Evolutionary conservation across 2,113 vertebrate species (phyloP).

Genomic region (Xyliphius kryptos): DNA sequence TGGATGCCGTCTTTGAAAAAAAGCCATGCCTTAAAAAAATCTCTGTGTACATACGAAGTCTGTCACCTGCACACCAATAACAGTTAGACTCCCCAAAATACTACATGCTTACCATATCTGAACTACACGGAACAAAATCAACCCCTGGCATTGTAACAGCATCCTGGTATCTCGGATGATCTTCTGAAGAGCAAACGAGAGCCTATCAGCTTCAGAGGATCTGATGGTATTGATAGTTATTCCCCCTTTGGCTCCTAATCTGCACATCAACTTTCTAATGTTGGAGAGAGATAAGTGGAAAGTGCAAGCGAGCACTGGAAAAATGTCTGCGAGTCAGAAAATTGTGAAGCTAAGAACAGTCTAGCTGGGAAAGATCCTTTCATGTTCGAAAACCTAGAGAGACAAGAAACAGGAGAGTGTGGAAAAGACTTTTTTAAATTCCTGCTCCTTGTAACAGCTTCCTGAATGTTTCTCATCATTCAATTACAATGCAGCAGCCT

Average conservation of each 20-base stretch:
- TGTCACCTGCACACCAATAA: neutral
- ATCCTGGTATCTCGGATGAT: constrained; percentile 48
- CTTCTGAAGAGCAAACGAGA: constrained; percentile 57
- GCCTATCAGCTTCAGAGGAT: constrained; percentile 48
- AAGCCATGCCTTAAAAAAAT: too few species aligned
- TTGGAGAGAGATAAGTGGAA: constrained; percentile 60
- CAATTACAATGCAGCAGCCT: constrained; percentile 6
- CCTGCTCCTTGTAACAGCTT: constrained; percentile 3
- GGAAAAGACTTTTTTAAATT: neutral
- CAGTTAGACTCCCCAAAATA: neutral
- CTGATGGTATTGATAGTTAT: constrained; percentile 59
- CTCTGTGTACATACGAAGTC: too few species aligned
- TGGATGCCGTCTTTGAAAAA: too few species aligned
- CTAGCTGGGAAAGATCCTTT: constrained; percentile 42
- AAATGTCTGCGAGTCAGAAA: constrained; percentile 12
- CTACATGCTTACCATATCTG: neutral
- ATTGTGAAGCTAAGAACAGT: constrained; percentile 41
- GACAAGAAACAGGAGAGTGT: constrained; percentile 3
- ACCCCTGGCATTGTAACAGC: constrained; percentile 34
- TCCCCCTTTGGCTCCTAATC: constrained; percentile 52
- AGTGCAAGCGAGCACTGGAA: constrained; percentile 22
- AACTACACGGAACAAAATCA: constrained; percentile 41
- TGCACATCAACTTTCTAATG: constrained; percentile 66
- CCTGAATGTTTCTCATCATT: constrained; percentile 7
- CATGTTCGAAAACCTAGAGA: constrained; percentile 52